Conservation (phyloP, 2,797 vertebrate species). For the Phyllotis vaccarum region DNA sequence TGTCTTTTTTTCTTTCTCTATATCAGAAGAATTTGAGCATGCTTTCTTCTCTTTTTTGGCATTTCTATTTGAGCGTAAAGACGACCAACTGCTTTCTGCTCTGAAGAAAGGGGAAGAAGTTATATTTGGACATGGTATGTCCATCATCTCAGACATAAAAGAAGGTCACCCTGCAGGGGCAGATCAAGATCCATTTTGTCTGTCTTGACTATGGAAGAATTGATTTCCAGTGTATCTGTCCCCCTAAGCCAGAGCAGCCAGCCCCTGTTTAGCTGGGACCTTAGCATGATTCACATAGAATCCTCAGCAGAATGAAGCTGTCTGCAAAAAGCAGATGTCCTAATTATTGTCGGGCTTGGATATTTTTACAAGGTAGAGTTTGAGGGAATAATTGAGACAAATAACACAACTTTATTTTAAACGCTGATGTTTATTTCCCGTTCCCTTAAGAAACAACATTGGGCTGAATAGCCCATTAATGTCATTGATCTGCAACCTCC, state of each 20-base stretch:
- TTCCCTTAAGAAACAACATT: background rate
- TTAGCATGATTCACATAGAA: background rate
- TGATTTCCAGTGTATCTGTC: background rate
- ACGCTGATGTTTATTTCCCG: background rate
- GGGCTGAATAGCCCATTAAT: background rate
- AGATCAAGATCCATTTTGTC: background rate
- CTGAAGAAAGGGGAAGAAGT: background rate
- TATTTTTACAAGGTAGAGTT: slow-evolving; percentile 39
- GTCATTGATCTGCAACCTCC: slow-evolving; percentile 10
- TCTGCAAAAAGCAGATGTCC: background rate
- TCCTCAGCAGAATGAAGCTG: background rate
- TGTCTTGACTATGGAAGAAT: background rate
- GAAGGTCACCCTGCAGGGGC: slow-evolving; percentile 17
- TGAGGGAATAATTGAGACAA: background rate
- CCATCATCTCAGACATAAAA: slow-evolving; percentile 40
- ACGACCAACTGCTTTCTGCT: background rate
- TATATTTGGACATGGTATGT: slow-evolving; percentile 21
- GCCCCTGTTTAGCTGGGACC: background rate
- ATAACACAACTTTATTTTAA: slow-evolving; percentile 13
- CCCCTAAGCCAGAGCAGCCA: background rate
- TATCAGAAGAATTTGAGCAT: background rate
- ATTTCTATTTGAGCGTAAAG: slow-evolving; percentile 57
- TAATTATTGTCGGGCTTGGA: background rate
- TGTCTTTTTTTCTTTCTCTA: background rate
- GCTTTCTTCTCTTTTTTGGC: slow-evolving; percentile 30